Evolutionary conservation across 2,113 vertebrate species (phyloP).

Genomic region (Prietella phreatophila): DNA sequence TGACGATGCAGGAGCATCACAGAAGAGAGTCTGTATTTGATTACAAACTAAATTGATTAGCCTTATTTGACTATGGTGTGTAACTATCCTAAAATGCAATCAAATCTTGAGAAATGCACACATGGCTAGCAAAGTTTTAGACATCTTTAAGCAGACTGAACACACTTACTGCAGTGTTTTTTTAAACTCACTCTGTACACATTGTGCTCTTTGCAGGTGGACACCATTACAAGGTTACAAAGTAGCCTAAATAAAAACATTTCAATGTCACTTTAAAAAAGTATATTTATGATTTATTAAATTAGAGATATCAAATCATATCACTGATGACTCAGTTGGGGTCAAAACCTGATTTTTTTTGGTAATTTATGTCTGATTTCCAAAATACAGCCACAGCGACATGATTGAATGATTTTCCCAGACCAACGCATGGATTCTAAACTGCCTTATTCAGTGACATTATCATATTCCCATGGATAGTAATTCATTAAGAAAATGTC

Average conservation of each 20-base stretch:
- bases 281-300: neutral
- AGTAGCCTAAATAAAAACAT: neutral
- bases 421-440: neutral
- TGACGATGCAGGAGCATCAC: neutral
- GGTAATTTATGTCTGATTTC: neutral
- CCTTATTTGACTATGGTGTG: neutral
- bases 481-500: conserved; percentile 6
- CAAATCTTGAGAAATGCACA: neutral
- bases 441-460: conserved; percentile 12
- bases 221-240: neutral
- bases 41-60: neutral
- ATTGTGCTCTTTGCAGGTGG: neutral
- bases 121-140: neutral
- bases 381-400: neutral
- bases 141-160: neutral
- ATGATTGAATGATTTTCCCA: neutral
- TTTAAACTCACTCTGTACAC: neutral
- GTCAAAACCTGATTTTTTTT: neutral
- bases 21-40: neutral
- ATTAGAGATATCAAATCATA: neutral
- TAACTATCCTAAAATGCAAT: neutral
- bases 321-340: neutral
- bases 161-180: neutral
- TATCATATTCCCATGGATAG: neutral
- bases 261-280: neutral